These are phyloP conservation scores for Menura novaehollandiae DNA, from an alignment of 2,113 vertebrate species.

Conservation along the genomic window DNA sequence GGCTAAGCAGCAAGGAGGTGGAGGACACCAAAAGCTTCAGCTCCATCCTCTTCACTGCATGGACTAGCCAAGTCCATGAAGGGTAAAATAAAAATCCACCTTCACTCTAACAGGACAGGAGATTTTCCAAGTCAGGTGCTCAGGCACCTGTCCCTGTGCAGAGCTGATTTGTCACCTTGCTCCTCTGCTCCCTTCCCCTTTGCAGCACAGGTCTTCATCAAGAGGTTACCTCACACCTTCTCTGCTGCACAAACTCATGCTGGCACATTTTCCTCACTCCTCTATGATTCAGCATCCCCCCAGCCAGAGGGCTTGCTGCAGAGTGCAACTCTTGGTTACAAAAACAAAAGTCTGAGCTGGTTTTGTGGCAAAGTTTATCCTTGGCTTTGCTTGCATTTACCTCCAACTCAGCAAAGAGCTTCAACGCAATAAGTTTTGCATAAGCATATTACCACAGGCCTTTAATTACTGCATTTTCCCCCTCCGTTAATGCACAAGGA, in stretches of 20 bases:
- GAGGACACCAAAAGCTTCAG: not conserved
- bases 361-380: not conserved
- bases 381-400: not conserved
- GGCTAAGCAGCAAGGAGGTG: not conserved
- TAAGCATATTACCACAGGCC: not conserved
- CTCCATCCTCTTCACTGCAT: not conserved
- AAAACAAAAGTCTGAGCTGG: not conserved
- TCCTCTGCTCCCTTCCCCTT: not conserved
- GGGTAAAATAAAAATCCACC: not conserved
- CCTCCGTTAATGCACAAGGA: not conserved
- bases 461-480: not conserved
- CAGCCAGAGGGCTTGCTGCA: not conserved
- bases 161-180: not conserved
- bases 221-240: not conserved
- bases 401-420: not conserved
- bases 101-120: not conserved
- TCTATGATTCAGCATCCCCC: not conserved
- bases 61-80: not conserved
- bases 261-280: not conserved
- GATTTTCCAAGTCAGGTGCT: not conserved
- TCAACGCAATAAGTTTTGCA: not conserved
- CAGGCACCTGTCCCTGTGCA: not conserved
- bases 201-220: not conserved
- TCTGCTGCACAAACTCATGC: not conserved
- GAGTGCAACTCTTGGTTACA: not conserved